Conservation (phyloP, 2,113 vertebrate species). For the Paramisgurnus dabryanus region DNA sequence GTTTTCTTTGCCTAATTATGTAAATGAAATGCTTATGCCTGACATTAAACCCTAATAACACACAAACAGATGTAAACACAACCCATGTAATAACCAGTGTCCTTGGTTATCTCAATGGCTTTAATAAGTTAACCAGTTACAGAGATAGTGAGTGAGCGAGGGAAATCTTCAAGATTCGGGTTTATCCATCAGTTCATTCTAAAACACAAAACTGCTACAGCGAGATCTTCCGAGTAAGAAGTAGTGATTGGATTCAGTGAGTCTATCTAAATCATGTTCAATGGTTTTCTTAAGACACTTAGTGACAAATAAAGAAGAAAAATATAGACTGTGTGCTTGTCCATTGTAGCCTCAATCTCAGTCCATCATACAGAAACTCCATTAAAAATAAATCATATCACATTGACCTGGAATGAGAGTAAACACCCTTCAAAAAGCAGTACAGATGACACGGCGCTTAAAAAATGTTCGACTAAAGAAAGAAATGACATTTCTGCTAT, state of each 20-base stretch:
- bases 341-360: too few relatives aligned
- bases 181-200: too few relatives aligned
- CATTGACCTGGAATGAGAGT: not conserved
- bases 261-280: not conserved
- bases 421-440: not conserved
- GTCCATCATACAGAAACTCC: not conserved
- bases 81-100: not conserved
- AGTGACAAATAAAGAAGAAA: too few relatives aligned
- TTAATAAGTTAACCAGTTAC: constrained; percentile 27
- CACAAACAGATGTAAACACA: constrained; percentile 20
- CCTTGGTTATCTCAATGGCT: not conserved
- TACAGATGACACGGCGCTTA: not conserved
- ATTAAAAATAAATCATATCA: not conserved
- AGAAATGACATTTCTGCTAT: not conserved
- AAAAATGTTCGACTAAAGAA: constrained; percentile 2
- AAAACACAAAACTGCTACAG: too few relatives aligned
- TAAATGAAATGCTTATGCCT: not conserved
- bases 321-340: too few relatives aligned
- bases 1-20: constrained; percentile 11
- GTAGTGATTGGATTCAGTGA: not conserved
- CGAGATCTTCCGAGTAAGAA: too few relatives aligned
- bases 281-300: too few relatives aligned
- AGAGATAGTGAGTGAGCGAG: not conserved
- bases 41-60: constrained; percentile 6
- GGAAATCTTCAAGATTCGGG: too few relatives aligned